Evolutionary conservation across 1,140 invertebrate species (phyloP), one percentile per base, ranked within the genome.

Genomic region (Hycleus cichorii): DNA sequence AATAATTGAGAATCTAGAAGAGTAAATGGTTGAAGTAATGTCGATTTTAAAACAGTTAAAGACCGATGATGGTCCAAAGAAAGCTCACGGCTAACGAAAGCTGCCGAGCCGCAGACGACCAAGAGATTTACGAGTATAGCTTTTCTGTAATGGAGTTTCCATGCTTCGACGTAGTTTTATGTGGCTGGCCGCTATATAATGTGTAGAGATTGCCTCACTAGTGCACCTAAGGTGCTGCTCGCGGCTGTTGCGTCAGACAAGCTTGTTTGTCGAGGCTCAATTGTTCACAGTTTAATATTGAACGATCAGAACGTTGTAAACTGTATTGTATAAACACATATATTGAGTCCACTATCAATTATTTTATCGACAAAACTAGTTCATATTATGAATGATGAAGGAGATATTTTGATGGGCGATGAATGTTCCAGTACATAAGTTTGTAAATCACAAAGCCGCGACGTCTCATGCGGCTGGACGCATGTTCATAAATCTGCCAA

Each of bases 111-210:
- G 38, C 55, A 57, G 55, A 51, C 50, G 27, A 49, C 56, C 46
- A 57, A 46, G 43, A 58, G 57, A 68, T 68, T 68, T 69, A 66
- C 64, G 64, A 65, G 58, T 67, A 66, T 68, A 57, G 62, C 66
- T 66, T 66, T 64, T 63, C 59, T 64, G 62, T 68, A 69, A 69
- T 69, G 68, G 68, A 69, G 62, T 69, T 69, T 68, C 64, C 68
- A 68, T 69, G 68, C 66, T 69, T 60, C 57, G 62, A 59, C 58
- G 62, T 63, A 63, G 64, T 69, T 69, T 68, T 66, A 66, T 69
- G 64, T 64, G 65, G 62, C 60, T 54, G 62, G 66, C 57, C 65
- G 54, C 58, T 57, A 61, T 63, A 68, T 67, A 69, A 64, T 62
- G 60, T 61, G 60, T 59, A 53, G 57, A 64, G 54, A 67, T 63